A percentile compares a stretch with the other conserved stretches of the same genome.
Evolutionary conservation across 1,140 invertebrate species (phyloP).

Genomic region (Trichonephila inaurata): DNA sequence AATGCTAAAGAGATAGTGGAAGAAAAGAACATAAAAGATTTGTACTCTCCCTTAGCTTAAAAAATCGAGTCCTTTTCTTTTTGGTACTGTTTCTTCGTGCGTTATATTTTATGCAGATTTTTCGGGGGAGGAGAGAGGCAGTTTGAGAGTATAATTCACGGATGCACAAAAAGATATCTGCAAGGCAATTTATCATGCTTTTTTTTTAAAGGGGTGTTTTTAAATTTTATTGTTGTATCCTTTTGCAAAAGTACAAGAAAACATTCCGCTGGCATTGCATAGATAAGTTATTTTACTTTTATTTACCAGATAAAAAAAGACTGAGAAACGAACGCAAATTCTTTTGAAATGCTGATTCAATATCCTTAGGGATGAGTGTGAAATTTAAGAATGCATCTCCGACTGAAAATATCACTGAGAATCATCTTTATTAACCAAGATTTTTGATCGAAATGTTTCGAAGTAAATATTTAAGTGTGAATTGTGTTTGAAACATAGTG

Average conservation of each 20-base stretch:
- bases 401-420: background rate
- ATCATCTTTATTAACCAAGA: too few relatives aligned
- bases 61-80: background rate
- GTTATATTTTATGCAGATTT: slow-evolving; percentile 73
- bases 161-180: slow-evolving; percentile 50
- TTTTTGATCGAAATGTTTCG: too few relatives aligned
- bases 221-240: slow-evolving; percentile 25
- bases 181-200: slow-evolving; percentile 48
- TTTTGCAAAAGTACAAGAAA: slow-evolving; percentile 3
- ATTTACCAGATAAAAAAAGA: background rate
- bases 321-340: background rate
- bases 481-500: too few relatives aligned
- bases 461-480: too few relatives aligned
- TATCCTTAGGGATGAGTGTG: background rate
- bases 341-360: background rate
- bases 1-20: slow-evolving; percentile 8
- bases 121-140: background rate
- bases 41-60: background rate
- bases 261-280: background rate
- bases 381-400: background rate
- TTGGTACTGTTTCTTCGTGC: slow-evolving; percentile 45
- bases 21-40: slow-evolving; percentile 32
- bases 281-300: background rate
- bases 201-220: slow-evolving; percentile 20
- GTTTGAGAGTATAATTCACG: background rate